Base-by-base conservation (phyloP, 1,140 invertebrate genomes). In the Drosophila bocqueti region DNA sequence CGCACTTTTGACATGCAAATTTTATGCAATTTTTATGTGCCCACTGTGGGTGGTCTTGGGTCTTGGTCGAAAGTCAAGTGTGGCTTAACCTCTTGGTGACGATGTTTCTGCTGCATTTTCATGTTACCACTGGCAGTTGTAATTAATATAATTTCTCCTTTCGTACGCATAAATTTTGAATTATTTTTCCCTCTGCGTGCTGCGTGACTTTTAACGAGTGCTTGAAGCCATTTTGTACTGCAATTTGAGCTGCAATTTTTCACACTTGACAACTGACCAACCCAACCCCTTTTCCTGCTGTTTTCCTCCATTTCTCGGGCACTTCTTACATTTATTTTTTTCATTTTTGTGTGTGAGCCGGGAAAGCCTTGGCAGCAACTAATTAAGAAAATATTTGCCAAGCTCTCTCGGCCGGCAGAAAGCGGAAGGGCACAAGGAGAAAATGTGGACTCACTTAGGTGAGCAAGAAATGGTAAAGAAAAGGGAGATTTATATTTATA, bases 1-100 rank as follows among this genome's bases (percentile, higher is more conserved):
- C 84, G 84, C 84, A 89, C 81, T 89, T 89, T 90, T 90, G 84
- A 84, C 81, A 89, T 89, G 84, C 85, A 89, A 89, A 89, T 89
- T 89, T 81, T 87, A 84, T 87, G 84, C 84, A 87, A 71, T 87
- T 83, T 82, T 71, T 67, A 50, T 59, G 54, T 24, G 8, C 46
- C 29, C 36, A 7, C 10, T 1, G 54, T 7, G n/a, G 9, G 45
- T 4, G 2, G 26, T 29, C 16, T 16, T 1, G 5, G 26, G 46
- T 24, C 24, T 24, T 24, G 55, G 49, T n/a, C 26, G 31, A 47
- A 47, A 73, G 59, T 75, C 42, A 74, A 75, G 52, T 62, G 55
- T 40, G 49, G 43, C 42, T 60, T 45, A 73, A 52, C 68, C 71
- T 55, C 52, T 50, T 50, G 67, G 49, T 36, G 66, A 45, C 67